phyloP scores from a whole-genome alignment of 2,113 vertebrate species.

The Tetraodon nigroviridis region DNA sequence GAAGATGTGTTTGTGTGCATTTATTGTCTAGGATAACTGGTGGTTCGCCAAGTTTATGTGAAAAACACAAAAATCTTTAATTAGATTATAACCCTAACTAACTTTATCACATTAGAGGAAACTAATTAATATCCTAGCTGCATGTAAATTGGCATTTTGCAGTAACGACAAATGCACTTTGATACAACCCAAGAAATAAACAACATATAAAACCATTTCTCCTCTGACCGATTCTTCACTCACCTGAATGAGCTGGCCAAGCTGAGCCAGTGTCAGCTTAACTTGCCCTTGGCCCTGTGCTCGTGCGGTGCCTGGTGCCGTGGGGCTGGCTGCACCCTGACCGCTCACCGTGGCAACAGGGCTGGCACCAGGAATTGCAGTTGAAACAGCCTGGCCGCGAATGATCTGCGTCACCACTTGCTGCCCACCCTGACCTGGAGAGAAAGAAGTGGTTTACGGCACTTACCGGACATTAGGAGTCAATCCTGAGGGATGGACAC shows the following conservation, averaged over 20 bases:
- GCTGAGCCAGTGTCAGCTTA: conserved; percentile 94
- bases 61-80: too few relatives aligned
- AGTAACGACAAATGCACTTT: too few relatives aligned
- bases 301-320: conserved; percentile 67
- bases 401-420: conserved; percentile 94
- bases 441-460: not conserved
- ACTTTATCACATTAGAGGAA: too few relatives aligned
- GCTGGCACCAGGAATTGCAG: conserved; percentile 69
- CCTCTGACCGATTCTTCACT: conserved; percentile 55
- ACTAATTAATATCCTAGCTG: too few relatives aligned
- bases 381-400: conserved; percentile 87
- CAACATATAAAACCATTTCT: too few relatives aligned
- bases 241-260: conserved; percentile 94
- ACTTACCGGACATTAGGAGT: too few relatives aligned
- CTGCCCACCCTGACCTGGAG: conserved; percentile 83
- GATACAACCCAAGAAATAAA: too few relatives aligned
- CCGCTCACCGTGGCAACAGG: conserved; percentile 62
- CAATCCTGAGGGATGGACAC: too few relatives aligned
- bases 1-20: not conserved
- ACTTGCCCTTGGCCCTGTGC: conserved; percentile 86
- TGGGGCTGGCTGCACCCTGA: conserved; percentile 54
- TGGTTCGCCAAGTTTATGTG: too few relatives aligned
- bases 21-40: not conserved
- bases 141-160: too few relatives aligned
- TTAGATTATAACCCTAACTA: too few relatives aligned